Percentiles rank a stretch among this genome's conserved stretches.
These are phyloP conservation scores for Zaprionus taronus DNA, from an alignment of 1,140 invertebrate species.

Conservation along the genomic window DNA sequence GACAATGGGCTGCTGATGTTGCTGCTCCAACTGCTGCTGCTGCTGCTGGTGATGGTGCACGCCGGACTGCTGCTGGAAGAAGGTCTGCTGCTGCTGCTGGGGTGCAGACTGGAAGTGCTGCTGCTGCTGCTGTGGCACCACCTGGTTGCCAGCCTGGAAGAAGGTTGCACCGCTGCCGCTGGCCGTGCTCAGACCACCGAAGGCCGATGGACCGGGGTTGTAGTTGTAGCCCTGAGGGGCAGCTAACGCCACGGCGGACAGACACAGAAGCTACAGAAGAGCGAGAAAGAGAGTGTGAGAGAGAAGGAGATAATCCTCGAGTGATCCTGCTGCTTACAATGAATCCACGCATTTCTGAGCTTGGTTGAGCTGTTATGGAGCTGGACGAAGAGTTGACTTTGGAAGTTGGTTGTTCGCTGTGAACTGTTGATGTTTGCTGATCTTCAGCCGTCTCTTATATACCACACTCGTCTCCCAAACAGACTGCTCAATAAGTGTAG, in stretches of 20 bases:
- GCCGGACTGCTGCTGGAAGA: conserved; percentile 85
- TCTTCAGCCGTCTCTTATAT: conserved; percentile 70
- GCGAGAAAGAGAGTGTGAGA: not conserved
- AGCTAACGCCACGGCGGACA: conserved; percentile 75
- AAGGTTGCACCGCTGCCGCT: conserved; percentile 51
- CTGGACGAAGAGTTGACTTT: conserved; percentile 41
- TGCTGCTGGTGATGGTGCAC: conserved; percentile 61
- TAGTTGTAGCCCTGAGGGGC: conserved; percentile 82
- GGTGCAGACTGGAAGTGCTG: conserved; percentile 33
- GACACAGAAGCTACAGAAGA: conserved; percentile 67
- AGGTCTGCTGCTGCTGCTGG: conserved; percentile 51
- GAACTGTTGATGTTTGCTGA: conserved; percentile 68
- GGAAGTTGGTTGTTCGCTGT: conserved; percentile 60
- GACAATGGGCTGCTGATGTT: conserved; percentile 85
- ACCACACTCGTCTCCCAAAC: not conserved
- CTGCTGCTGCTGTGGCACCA: conserved; percentile 36
- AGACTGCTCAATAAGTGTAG: conserved; percentile 74
- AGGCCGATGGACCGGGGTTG: conserved; percentile 67
- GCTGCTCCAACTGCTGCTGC: conserved; percentile 47
- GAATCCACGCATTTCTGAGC: conserved; percentile 82
- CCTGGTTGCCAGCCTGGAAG: conserved; percentile 60
- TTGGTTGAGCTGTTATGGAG: conserved; percentile 63
- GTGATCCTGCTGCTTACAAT: conserved; percentile 66
- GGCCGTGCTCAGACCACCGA: conserved; percentile 51
- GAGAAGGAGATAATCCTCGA: not conserved